Base-by-base conservation (phyloP, 1,140 invertebrate genomes). In the Diabrotica virgifera region DNA sequence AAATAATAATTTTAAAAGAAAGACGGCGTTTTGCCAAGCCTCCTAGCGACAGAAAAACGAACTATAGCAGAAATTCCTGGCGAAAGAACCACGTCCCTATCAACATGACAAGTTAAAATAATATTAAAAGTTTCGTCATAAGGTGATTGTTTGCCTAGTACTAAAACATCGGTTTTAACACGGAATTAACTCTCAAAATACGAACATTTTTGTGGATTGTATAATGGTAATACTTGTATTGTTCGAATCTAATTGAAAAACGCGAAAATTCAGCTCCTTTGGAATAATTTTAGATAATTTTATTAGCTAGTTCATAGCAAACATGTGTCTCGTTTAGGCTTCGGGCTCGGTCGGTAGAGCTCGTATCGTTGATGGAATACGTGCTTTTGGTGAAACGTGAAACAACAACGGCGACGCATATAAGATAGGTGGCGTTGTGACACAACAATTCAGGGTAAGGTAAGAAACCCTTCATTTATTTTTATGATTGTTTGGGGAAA, bases 361-460 rank as follows among this genome's bases (percentile, higher is more conserved):
- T 76, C 74, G 74, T 64, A 65, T 67, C 66, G 65, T 66, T 67
- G 67, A 71, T 69, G 64, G 72, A 68, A 66, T 75, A 75, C 74
- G 74, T 76, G 74, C 74, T 75, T 76, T 76, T 71, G 72, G 71
- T 72, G 69, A 64, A 70, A 72, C 68, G 70, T 65, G 70, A 68
- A 71, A 68, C 61, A 71, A 68, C 61, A 61, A 56, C 70, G 70
- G 70, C 72, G 72, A 70, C 69, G 73, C 74, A 69, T 69, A 74
- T 72, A 61, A 67, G 52, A 70, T 77, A 77, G 76, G 75, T 77
- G 76, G 76, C 76, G 76, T 76, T 77, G 72, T 72, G 60, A 65
- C 38, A 65, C 40, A 59, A 72, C 71, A 64, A 70, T 70, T 70
- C 70, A 70, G 74, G 74, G 72, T 66, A 75, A 76, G 69, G 73